Conservation (phyloP, 1,140 invertebrate genomes). For the Drosophila pseudoananassae region DNA sequence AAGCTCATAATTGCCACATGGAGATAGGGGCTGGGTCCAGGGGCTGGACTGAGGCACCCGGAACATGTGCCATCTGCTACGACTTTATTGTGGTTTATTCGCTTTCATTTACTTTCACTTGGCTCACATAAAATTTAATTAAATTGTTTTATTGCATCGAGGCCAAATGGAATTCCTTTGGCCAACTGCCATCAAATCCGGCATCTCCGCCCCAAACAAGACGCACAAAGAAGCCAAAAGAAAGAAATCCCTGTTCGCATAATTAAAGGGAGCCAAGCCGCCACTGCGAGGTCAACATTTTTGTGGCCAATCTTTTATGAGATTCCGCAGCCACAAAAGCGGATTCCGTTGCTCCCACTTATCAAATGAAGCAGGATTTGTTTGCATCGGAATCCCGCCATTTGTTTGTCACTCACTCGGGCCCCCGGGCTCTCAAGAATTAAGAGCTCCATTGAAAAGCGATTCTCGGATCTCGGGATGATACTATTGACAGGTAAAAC, state of each 20-base stretch:
- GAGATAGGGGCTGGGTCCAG: slow-evolving; percentile 19
- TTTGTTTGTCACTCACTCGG: slow-evolving; percentile 6
- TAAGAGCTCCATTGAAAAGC: not conserved
- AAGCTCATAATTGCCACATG: slow-evolving; percentile 68
- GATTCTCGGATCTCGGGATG: not conserved
- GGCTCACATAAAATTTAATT: slow-evolving; percentile 72
- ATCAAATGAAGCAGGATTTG: slow-evolving; percentile 31
- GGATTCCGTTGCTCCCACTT: slow-evolving; percentile 16
- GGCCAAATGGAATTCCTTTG: slow-evolving; percentile 55
- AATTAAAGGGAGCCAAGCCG: slow-evolving; percentile 54
- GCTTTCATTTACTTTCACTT: slow-evolving; percentile 67
- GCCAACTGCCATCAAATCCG: slow-evolving; percentile 28
- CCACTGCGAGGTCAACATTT: slow-evolving; percentile 39
- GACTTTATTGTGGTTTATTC: slow-evolving; percentile 73
- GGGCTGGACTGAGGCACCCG: slow-evolving; percentile 4
- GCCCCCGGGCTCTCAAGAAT: not conserved
- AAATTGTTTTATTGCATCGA: slow-evolving; percentile 72
- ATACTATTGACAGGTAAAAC: slow-evolving; percentile 8
- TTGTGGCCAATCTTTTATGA: slow-evolving; percentile 63
- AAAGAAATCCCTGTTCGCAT: slow-evolving; percentile 49
- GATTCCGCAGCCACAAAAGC: slow-evolving; percentile 29
- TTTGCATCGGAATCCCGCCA: not conserved
- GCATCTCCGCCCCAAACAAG: slow-evolving; percentile 5
- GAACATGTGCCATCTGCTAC: slow-evolving; percentile 53
- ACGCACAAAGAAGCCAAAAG: slow-evolving; percentile 29